Evolutionary conservation across 2,888 invertebrate species (phyloP).

Genomic region (Laspeyria flexula): DNA sequence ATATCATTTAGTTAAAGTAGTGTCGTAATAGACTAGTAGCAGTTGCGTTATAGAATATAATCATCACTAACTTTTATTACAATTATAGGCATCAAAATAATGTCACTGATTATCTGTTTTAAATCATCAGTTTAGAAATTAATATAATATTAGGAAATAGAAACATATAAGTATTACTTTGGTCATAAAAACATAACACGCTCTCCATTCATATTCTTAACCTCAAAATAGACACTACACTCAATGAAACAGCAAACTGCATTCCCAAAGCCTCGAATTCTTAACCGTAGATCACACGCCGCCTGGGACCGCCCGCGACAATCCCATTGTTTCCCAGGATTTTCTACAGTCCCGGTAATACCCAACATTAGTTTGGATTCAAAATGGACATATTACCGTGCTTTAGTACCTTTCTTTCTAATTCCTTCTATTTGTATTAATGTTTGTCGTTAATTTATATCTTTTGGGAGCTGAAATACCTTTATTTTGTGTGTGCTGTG

Average conservation of each 20-base stretch:
- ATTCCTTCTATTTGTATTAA: slow-evolving; percentile 46
- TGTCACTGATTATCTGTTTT: no score
- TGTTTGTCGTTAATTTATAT: slow-evolving; percentile 22
- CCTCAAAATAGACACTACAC: not conserved
- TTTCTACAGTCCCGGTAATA: slow-evolving; percentile 50
- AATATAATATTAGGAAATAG: no score
- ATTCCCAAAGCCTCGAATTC: slow-evolving; percentile 34
- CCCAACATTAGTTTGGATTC: slow-evolving; percentile 64
- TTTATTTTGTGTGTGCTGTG: no score
- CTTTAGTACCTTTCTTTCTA: slow-evolving; percentile 47
- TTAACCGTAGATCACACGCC: slow-evolving; percentile 39
- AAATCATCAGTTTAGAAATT: no score
- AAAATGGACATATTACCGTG: slow-evolving; percentile 46
- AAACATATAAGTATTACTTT: no score
- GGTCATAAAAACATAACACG: no score
- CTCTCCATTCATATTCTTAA: not conserved
- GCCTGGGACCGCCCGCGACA: slow-evolving; percentile 41
- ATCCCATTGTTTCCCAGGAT: slow-evolving; percentile 51
- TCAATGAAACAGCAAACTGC: slow-evolving; percentile 17
- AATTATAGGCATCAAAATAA: no score
- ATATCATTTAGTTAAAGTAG: no score
- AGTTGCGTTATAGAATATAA: no score
- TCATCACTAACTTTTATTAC: no score
- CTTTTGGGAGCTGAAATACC: slow-evolving; percentile 2
- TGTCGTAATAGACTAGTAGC: no score